Evolutionary conservation across 2,888 invertebrate genomes (phyloP), one percentile per base, ranked within the genome.

Genomic region (Crematogaster levior): DNA sequence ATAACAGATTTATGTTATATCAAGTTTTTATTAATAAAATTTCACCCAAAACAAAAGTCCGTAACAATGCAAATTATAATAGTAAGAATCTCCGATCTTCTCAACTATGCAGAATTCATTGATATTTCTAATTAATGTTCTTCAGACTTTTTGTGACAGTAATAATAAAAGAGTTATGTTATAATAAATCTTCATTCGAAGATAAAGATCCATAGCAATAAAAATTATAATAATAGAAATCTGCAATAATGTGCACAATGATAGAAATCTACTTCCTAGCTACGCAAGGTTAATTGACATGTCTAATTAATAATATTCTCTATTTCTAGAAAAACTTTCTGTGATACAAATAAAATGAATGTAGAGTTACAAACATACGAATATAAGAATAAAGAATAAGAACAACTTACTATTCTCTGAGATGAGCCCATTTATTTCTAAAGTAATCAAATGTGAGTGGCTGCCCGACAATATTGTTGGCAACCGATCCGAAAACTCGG

Each of bases 361-460:
- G 6, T 46, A 46, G 18, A 21, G 21, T 6, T 27, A 37, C 2
- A 27, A 66, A 51, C n/a, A 51, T 27, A 40, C 6, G 7, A 27
- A 60, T 58, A 56, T 27, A 53, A 46, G 9, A 43, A 65, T 66
- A 6, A 18, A 34, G 9, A 0, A 30, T 27, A 5, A 9, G 7
- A n/a, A 48, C 10, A 0, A 95, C 97, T 96, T 94, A 98, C 98
- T 97, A 97, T 88, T 96, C 95, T 90, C 96, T 96, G 4, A 98
- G 95, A 70, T 96, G 95, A 60, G 95, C 94, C 97, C 98, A 98
- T 92, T 98, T 97, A 40, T 96, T 96, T 84, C 97, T 96, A 27
- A 98, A 95, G 92, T 96, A 97, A 92, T 97, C 96, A 93, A 98
- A 98, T 0, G 97, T 97, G 40, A 98, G 95, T n/a, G 97, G 96